Conservation (phyloP, 2,797 vertebrate genomes). For the Simalia tracyae region DNA sequence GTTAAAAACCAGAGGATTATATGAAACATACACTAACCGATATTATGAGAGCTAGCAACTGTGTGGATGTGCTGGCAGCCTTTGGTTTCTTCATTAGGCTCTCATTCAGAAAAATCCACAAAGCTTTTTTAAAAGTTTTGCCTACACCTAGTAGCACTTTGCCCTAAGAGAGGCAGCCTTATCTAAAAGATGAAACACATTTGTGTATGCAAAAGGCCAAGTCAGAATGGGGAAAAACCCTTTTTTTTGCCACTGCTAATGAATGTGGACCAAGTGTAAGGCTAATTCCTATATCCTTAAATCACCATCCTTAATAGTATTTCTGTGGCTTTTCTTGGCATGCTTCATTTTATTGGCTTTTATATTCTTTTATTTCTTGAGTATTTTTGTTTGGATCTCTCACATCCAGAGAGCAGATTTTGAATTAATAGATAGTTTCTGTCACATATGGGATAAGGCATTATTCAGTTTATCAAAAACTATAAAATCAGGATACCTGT, state of each 20-base stretch:
- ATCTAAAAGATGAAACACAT: neutral
- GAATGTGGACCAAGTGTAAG: neutral
- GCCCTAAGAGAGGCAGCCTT: neutral
- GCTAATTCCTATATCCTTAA: neutral
- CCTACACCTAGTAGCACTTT: neutral
- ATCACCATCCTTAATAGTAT: neutral
- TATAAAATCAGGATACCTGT: neutral
- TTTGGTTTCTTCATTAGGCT: neutral
- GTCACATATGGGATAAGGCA: neutral
- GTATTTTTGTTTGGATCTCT: neutral
- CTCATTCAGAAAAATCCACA: neutral
- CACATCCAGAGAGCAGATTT: neutral
- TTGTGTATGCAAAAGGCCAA: neutral
- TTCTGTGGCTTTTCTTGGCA: neutral
- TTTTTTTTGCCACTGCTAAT: neutral
- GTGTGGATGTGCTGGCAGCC: neutral
- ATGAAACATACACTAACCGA: neutral
- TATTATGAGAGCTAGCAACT: neutral
- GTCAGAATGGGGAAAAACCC: neutral
- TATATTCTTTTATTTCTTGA: neutral
- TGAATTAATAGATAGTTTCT: neutral
- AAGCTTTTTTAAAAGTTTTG: neutral
- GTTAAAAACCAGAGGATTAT: neutral
- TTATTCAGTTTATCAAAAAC: neutral
- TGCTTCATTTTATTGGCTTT: neutral